Evolutionary conservation across 2,888 invertebrate species (phyloP), one percentile per base, ranked within the genome.

Genomic region (Bombyx huttoni): DNA sequence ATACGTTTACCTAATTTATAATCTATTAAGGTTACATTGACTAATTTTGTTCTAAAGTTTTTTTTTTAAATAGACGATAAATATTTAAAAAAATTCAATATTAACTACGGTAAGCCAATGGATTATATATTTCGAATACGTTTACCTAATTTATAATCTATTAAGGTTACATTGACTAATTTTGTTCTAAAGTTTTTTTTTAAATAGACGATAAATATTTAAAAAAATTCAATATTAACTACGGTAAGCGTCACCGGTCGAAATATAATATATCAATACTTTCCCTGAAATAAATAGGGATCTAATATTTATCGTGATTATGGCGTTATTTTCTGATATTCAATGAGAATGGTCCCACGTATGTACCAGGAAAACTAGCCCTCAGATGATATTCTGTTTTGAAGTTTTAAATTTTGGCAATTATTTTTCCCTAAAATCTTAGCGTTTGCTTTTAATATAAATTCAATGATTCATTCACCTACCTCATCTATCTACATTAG

Each of bases 211-310:
- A 78, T 81, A 81, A 74, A 51, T 51, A 40, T 57, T 62, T 69
- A 79, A 79, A 81, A 85, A 86, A 79, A 71, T 79, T 75, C 79
- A 78, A 76, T 75, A 75, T 78, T 80, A 78, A 69, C 80, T 86
- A 83, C 73, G 62, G 73, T 87, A 88, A 88, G 88, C 88, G 85
- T 88, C 81, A 84, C 84, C 83, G 73, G 77, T 81, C 80, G 73
- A 73, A 68, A 78, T 75, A 72, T 61, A 67, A 66, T 54, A 70
- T 84, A 81, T 72, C 65, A 71, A 76, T 78, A 81, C 67, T 64
- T 73, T 75, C 78, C 84, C 79, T 62, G 73, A 76, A 75, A 74
- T 75, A 65, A 73, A 65, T 67, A 77, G 76, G 79, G 79, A 77
- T 73, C 75, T 80, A 67, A 64, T 64, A 67, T 64, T 10, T 40